phyloP scores from a whole-genome alignment of 2,113 vertebrate genomes.

The Tichodroma muraria region DNA sequence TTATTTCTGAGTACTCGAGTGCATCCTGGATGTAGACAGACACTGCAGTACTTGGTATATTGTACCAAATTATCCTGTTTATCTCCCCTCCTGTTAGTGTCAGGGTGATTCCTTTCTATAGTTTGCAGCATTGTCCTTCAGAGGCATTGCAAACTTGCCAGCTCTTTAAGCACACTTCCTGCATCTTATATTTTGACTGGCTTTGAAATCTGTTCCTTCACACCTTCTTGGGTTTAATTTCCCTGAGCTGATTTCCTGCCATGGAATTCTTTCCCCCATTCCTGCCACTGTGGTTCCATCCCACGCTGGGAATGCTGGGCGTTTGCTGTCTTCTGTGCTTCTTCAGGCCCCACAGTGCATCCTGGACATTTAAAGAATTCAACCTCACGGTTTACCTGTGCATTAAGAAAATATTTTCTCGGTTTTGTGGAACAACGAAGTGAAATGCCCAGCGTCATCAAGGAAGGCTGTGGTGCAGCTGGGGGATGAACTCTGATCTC shows the following conservation, averaged over 20 bases:
- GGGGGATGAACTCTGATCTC: slow-evolving; percentile 24
- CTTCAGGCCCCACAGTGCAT: not conserved
- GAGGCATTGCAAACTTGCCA: not conserved
- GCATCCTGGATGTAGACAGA: not conserved
- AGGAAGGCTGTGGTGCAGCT: not conserved
- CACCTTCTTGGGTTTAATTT: not conserved
- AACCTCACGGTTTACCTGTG: not conserved
- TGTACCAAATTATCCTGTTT: not conserved
- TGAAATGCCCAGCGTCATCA: not conserved
- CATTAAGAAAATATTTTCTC: not conserved
- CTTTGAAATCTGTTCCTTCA: not conserved
- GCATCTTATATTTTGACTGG: not conserved
- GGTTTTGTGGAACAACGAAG: not conserved
- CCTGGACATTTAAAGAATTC: not conserved
- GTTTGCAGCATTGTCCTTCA: not conserved
- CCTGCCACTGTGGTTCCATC: not conserved
- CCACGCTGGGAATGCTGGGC: rapidly evolving
- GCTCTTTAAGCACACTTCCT: not conserved
- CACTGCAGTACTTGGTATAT: not conserved
- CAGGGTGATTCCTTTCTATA: not conserved
- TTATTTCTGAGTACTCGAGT: not conserved
- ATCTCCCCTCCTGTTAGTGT: not conserved
- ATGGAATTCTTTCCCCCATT: not conserved
- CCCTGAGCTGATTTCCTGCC: not conserved
- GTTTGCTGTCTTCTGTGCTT: not conserved